These are phyloP conservation scores for Protosalanx chinensis DNA, from an alignment of 2,797 vertebrate genomes.

Conservation along the genomic window DNA sequence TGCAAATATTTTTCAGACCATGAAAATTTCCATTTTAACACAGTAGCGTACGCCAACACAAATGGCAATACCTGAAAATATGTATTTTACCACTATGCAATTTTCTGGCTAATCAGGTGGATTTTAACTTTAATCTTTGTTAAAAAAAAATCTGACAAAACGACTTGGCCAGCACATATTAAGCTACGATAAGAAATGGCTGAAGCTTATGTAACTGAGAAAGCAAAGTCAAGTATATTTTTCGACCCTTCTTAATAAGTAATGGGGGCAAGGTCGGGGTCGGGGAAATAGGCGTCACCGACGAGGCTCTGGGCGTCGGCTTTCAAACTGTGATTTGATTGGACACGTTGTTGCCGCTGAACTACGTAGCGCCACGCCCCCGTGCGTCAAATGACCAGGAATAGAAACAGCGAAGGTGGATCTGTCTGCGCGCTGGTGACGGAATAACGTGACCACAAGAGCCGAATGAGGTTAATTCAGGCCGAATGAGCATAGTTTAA, in stretches of 20 bases:
- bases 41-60: too few species aligned
- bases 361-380: constrained; percentile 30
- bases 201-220: constrained; percentile 24
- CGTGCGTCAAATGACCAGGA: constrained; percentile 17
- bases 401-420: constrained; percentile 6
- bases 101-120: too few species aligned
- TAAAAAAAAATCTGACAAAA: background rate
- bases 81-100: too few species aligned
- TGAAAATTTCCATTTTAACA: too few species aligned
- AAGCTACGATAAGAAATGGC: too few species aligned
- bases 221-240: background rate
- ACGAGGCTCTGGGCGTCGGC: constrained; percentile 37
- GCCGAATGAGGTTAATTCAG: background rate
- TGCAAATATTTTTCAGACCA: too few species aligned
- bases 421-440: background rate
- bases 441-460: background rate
- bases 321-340: constrained; percentile 41
- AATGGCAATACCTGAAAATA: too few species aligned
- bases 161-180: too few species aligned
- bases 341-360: constrained; percentile 25
- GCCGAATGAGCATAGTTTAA: constrained; percentile 3
- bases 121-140: background rate
- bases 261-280: background rate
- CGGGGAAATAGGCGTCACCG: constrained; percentile 31
- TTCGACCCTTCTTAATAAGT: constrained; percentile 25